Percentiles rank a stretch among this genome's conserved stretches.
These are phyloP conservation scores for Catostylus mosaicus DNA, from an alignment of 30 jellyfish, hydroid and myxozoan species.

Conservation along the genomic window DNA sequence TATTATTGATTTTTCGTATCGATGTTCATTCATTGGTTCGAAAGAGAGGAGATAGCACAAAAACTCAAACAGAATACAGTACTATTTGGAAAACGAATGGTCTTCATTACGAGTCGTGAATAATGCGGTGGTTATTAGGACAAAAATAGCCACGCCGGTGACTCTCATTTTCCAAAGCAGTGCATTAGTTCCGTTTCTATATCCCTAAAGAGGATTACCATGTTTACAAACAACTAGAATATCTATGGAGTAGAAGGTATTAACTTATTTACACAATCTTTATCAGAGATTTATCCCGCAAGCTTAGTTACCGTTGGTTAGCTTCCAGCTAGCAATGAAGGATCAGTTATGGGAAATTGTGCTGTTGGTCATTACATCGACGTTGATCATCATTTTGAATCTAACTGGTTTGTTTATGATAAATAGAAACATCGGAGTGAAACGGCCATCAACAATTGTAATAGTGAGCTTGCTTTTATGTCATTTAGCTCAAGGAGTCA, in stretches of 20 bases:
- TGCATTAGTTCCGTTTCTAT: not conserved
- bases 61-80: too few relatives aligned
- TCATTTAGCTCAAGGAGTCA: slow-evolving; percentile 81
- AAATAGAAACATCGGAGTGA: not conserved
- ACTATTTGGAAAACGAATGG: too few relatives aligned
- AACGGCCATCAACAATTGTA: slow-evolving; percentile 64
- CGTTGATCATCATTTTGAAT: not conserved
- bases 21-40: too few relatives aligned
- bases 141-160: too few relatives aligned
- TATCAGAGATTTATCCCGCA: not conserved
- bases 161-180: too few relatives aligned
- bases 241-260: not conserved
- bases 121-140: too few relatives aligned
- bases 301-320: not conserved
- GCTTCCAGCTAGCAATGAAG: not conserved
- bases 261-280: not conserved
- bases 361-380: not conserved
- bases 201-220: not conserved
- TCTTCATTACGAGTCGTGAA: too few relatives aligned
- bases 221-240: not conserved
- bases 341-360: not conserved
- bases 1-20: too few relatives aligned
- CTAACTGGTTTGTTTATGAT: slow-evolving; percentile 24
- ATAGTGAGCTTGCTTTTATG: slow-evolving; percentile 60
- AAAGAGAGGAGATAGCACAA: too few relatives aligned